Evolutionary conservation across 2,113 vertebrate genomes (phyloP), one percentile per base, ranked within the genome.

Genomic region (Glareola pratincola): DNA sequence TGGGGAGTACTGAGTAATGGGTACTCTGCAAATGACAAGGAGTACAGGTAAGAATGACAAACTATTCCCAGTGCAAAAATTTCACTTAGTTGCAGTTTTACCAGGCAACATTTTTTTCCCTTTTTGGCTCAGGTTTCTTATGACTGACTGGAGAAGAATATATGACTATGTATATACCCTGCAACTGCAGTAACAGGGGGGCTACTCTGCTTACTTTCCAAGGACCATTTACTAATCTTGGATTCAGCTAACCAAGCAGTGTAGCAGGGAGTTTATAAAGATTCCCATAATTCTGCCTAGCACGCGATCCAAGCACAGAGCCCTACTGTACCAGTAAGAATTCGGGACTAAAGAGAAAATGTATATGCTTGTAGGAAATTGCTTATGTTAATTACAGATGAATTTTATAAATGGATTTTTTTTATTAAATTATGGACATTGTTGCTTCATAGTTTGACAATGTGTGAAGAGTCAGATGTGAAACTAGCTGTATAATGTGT

Each of bases 211-310:
- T 93, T 94, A 51, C 76, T 90, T 95, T 94, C 64, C 79, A 87
- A 84, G 86, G 83, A 63, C 68, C 71, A 85, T 94, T 95, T 92
- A 80, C 67, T 83, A 80, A 90, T 88, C 88, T 60, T 80, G 77
- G 92, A 87, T 51, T 96, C 75, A 94, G 73, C 51, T 92, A 96
- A 92, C 85, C 66, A 81, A 92, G 86, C 53, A 81, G 68, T 4
- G 27, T 45, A 85, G 39, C 62, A 60, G 36, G n/a, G 66, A 90
- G 18, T 94, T 96, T 91, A 66, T 87, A 92, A 87, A 87, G 74
- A 54, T 90, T 92, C 76, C 24, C 51, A 64, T 81, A 89, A 84
- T 91, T 95, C 77, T 87, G 29, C 53, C 64, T 75, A 85, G n/a
- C 29, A 53, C 4, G 34, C 0, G 0, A 72, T 79, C 41, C 53